These are phyloP conservation scores for Anadara kagoshimensis DNA, from an alignment of 1,140 invertebrate genomes.

Conservation along the genomic window DNA sequence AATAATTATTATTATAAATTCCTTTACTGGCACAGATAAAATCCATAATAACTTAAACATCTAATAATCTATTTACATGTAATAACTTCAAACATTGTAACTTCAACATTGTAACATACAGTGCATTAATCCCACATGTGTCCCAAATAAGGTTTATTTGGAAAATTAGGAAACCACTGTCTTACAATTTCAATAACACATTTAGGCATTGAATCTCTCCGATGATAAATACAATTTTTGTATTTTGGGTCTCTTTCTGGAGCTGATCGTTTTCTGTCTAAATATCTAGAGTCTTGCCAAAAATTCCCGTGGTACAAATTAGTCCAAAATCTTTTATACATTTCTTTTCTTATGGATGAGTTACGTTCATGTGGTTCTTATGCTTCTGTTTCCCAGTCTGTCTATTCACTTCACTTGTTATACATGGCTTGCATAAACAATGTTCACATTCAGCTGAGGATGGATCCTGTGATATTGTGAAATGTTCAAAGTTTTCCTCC, in stretches of 20 bases:
- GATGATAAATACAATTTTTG: background rate
- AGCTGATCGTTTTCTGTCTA: background rate
- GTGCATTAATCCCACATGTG: conserved; percentile 8
- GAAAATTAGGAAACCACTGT: conserved; percentile 12
- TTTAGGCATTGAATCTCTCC: conserved; percentile 17
- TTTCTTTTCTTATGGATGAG: conserved; percentile 2
- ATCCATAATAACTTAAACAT: too few relatives aligned
- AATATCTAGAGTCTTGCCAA: background rate
- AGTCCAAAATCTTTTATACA: conserved; percentile 1
- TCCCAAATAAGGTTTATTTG: conserved; percentile 10
- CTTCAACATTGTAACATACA: too few relatives aligned
- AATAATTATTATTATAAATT: too few relatives aligned
- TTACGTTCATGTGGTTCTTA: background rate
- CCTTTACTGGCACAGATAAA: too few relatives aligned
- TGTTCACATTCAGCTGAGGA: conserved; percentile 5
- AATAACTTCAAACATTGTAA: too few relatives aligned
- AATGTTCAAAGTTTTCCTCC: background rate
- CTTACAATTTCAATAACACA: conserved; percentile 22
- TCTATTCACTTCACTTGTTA: conserved; percentile 15
- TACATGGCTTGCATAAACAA: conserved; percentile 25
- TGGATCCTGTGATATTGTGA: conserved; percentile 12
- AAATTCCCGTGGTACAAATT: background rate
- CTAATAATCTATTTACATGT: too few relatives aligned
- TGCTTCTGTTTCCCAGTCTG: conserved; percentile 3
- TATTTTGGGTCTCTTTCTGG: background rate